Evolutionary conservation across 1,140 invertebrate genomes (phyloP).

Genomic region (Papilio dardanus): DNA sequence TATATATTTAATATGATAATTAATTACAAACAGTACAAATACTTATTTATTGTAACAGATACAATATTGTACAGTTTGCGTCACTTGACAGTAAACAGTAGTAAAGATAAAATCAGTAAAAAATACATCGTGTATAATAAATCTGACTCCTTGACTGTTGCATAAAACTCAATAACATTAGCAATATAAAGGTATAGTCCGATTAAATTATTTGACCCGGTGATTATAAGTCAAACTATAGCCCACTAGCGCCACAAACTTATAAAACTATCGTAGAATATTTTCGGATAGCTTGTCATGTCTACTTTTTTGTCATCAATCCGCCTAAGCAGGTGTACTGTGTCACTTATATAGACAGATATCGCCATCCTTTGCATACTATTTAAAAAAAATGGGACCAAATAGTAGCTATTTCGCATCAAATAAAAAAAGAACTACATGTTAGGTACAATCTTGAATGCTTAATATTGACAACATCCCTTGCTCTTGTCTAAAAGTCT

Average conservation of each 20-base stretch:
- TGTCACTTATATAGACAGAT: too few relatives aligned
- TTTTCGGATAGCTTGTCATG: too few relatives aligned
- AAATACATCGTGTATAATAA: not conserved
- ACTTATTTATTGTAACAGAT: not conserved
- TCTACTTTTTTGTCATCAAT: too few relatives aligned
- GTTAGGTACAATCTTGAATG: too few relatives aligned
- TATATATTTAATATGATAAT: not conserved
- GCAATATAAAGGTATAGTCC: not conserved
- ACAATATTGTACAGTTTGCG: not conserved
- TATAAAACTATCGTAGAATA: too few relatives aligned
- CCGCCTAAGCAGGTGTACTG: too few relatives aligned
- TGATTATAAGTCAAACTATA: not conserved
- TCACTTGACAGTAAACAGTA: not conserved
- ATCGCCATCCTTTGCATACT: too few relatives aligned
- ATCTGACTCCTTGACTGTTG: not conserved
- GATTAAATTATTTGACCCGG: not conserved
- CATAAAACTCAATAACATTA: constrained; percentile 1
- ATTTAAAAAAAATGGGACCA: too few relatives aligned
- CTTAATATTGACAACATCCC: too few relatives aligned
- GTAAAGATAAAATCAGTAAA: not conserved
- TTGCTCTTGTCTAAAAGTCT: too few relatives aligned
- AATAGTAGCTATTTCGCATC: too few relatives aligned
- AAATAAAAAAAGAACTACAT: too few relatives aligned
- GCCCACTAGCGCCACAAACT: not conserved
- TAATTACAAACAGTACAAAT: not conserved